Percentiles rank a stretch among this genome's conserved stretches.
Conservation (phyloP, 2,888 invertebrate species). For the Drosophila robusta region DNA sequence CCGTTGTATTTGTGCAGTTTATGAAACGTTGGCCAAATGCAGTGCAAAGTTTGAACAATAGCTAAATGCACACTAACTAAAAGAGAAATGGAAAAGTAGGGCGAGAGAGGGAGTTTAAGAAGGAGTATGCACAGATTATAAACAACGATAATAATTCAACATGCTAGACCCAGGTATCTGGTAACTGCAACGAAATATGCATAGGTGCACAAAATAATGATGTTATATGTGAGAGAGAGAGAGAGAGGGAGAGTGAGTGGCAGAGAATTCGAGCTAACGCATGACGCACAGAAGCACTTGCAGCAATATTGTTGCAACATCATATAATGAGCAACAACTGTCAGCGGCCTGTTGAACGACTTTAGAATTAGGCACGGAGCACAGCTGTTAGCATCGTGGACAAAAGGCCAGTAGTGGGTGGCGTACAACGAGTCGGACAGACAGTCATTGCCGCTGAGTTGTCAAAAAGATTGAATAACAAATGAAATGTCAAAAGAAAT, state of each 20-base stretch:
- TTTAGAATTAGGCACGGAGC: neutral
- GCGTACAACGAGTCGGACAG: neutral
- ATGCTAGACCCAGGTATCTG: slow-evolving; percentile 6
- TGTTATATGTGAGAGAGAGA: neutral
- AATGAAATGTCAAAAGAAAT: slow-evolving; percentile 48
- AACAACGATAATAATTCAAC: slow-evolving; percentile 39
- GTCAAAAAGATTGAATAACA: slow-evolving; percentile 48
- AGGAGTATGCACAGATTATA: neutral
- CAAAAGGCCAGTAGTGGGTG: neutral
- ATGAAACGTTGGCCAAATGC: slow-evolving; percentile 44
- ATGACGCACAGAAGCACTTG: slow-evolving; percentile 11
- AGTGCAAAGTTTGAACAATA: slow-evolving; percentile 51
- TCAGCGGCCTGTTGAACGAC: slow-evolving; percentile 22
- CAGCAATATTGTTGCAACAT: slow-evolving; percentile 6
- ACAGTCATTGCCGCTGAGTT: slow-evolving; percentile 15
- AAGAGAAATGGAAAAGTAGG: neutral
- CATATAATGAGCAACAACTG: slow-evolving; percentile 20
- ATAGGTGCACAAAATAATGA: slow-evolving; percentile 4
- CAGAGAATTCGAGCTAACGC: neutral
- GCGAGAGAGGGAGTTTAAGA: neutral
- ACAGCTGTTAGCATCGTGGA: neutral
- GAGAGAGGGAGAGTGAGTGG: neutral
- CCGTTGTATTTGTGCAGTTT: slow-evolving; percentile 62
- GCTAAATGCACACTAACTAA: slow-evolving; percentile 14
- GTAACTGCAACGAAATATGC: slow-evolving; percentile 4